Evolutionary conservation across 2,797 vertebrate genomes (phyloP).

Genomic region (Sitta carolinensis): DNA sequence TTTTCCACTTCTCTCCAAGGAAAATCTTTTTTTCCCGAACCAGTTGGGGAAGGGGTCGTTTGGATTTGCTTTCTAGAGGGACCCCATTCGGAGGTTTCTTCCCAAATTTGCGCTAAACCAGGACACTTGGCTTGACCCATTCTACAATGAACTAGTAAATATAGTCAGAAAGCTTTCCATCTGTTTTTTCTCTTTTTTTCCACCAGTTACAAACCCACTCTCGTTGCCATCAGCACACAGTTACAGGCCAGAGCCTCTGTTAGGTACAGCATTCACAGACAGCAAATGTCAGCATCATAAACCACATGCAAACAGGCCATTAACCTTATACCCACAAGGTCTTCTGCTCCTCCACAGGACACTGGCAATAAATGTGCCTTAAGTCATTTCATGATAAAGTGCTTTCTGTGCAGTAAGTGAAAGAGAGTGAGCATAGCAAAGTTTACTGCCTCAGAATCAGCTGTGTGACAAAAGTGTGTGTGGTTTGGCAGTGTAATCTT

Average conservation of each 20-base stretch:
- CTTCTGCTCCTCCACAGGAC: neutral
- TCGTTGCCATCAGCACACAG: neutral
- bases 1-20: no score
- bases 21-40: no score
- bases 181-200: neutral
- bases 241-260: neutral
- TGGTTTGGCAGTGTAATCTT: slow-evolving; percentile 8
- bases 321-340: neutral
- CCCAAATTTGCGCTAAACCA: no score
- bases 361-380: neutral
- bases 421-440: neutral
- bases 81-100: no score
- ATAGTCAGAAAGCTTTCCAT: neutral
- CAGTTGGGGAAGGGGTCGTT: no score
- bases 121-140: neutral
- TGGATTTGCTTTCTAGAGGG: no score
- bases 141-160: neutral
- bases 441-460: neutral
- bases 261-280: neutral
- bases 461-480: neutral
- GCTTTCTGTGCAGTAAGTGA: neutral
- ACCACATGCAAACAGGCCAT: neutral
- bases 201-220: neutral
- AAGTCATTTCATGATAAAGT: neutral
- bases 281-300: neutral